Evolutionary conservation across 2,888 invertebrate species (phyloP), one percentile per base, ranked within the genome.

Genomic region (Plagodis dolabraria): DNA sequence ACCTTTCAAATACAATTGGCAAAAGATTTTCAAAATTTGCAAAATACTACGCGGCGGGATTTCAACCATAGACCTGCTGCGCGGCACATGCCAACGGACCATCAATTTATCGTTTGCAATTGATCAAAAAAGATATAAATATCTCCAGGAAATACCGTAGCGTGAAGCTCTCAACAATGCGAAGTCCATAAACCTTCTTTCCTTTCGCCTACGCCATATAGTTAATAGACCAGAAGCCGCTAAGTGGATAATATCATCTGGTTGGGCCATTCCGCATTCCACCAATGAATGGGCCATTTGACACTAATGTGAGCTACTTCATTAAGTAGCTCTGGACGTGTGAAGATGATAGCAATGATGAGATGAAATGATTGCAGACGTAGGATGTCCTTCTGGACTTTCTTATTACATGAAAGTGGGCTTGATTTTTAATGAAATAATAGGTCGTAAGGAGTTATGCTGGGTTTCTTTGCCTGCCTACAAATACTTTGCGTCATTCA

Each of bases 221-320:
- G 62, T 51, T 74, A 77, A 70, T 77, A 78, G 75, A 80, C 75
- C 82, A 85, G 87, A 79, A 83, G 84, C 82, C 80, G 76, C 77
- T 89, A 90, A 92, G 89, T 88, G 89, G 89, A 89, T 90, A 89
- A 90, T 88, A 85, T 89, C 89, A 85, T 86, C 86, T 86, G 87
- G 77, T 71, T 74, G 73, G 82, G 80, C 77, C 83, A 89, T 92
- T 92, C 92, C 92, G 92, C 92, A 91, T 92, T 91, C 92, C 90
- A 72, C 66, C 80, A 71, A 79, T 77, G 76, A 63, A 53, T 62
- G 83, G 64, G 79, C 80, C 49, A 80, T 83, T 85, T 82, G 81
- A 82, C 83, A 85, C 86, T 86, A 86, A 87, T 86, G 83, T 80
- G 75, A 71, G 71, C 72, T 84, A 83, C 82, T 82, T 85, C 80